phyloP scores from a whole-genome alignment of 2,797 vertebrate species.

The Microctenopoma steveboyesi region DNA sequence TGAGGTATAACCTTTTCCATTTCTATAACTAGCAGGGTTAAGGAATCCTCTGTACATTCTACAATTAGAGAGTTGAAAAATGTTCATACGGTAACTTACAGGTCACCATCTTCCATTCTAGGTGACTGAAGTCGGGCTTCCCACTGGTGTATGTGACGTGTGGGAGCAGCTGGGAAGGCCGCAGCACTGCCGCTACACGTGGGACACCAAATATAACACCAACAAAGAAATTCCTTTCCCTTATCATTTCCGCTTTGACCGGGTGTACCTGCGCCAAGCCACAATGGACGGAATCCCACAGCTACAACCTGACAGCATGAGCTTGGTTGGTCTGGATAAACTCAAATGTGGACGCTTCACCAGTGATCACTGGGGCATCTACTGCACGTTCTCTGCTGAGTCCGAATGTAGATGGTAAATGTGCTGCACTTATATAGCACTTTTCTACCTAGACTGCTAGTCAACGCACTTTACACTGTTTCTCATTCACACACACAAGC shows the following conservation, averaged over 20 bases:
- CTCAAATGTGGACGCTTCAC: conserved; percentile 88
- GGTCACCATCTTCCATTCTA: conserved; percentile 48
- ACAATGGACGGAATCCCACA: conserved; percentile 55
- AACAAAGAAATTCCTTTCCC: conserved; percentile 79
- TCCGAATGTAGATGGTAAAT: not conserved
- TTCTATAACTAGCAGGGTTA: too few species aligned
- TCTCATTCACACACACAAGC: too few species aligned
- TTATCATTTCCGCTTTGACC: conserved; percentile 88
- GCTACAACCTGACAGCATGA: conserved; percentile 84
- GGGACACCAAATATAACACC: conserved; percentile 89
- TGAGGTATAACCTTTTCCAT: conserved; percentile 71
- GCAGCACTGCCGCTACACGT: conserved; percentile 88
- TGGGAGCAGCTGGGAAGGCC: conserved; percentile 89
- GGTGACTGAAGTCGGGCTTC: conserved; percentile 85
- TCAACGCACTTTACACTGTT: too few species aligned
- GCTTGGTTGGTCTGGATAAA: conserved; percentile 89
- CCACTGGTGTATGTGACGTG: conserved; percentile 80
- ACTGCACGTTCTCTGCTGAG: conserved; percentile 81
- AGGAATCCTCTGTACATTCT: too few species aligned
- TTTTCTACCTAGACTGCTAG: too few species aligned
- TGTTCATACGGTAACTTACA: conserved; percentile 21
- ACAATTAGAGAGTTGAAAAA: conserved; percentile 38
- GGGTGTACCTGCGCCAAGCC: conserved; percentile 83
- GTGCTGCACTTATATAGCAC: too few species aligned
- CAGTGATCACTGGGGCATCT: conserved; percentile 93